Evolutionary conservation across 1,140 invertebrate species (phyloP), one percentile per base, ranked within the genome.

Genomic region (Agrypnia vestita): DNA sequence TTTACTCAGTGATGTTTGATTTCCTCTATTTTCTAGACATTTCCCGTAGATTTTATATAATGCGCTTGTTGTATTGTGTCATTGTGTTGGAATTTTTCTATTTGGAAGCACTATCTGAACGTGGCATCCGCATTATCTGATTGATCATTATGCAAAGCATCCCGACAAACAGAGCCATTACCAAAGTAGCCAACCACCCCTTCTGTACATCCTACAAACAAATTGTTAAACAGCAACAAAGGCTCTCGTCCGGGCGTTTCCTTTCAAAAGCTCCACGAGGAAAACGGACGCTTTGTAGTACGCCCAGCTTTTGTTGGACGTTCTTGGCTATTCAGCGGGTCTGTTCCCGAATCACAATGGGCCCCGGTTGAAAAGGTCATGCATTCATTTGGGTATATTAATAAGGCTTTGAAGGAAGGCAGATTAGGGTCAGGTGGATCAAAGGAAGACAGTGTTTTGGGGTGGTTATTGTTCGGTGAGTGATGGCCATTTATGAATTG

Each of bases 311-410:
- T 81, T 81, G 80, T 81, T 61, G 76, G 69, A 59, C n/a, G 19
- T 13, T 25, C 73, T 51, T 19, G 72, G 47, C 79, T 76, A 69
- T 56, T 67, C 62, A 76, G 69, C 25, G 25, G 47, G 61, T 74
- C 64, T 35, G 47, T 62, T 80, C 62, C 71, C 61, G 46, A 69
- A 71, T 74, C 69, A 81, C 76, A 81, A 81, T 81, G 53, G 80
- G 13, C 47, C 56, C 59, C 76, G 55, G 80, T 71, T 81, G 76
- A 81, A 78, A 81, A 81, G 80, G 76, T 74, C 80, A 51, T 64
- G 80, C 76, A 78, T 81, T 81, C 80, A 81, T 81, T 81, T 81
- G 80, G 76, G 76, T 74, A 81, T 78, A 78, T 81, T 81, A 81
- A 81, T 81, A 81, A 78, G 69, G 76, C 80, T 75, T 61, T 47